These are phyloP conservation scores for Brachymystax lenok DNA, from an alignment of 2,797 vertebrate genomes.

Conservation along the genomic window DNA sequence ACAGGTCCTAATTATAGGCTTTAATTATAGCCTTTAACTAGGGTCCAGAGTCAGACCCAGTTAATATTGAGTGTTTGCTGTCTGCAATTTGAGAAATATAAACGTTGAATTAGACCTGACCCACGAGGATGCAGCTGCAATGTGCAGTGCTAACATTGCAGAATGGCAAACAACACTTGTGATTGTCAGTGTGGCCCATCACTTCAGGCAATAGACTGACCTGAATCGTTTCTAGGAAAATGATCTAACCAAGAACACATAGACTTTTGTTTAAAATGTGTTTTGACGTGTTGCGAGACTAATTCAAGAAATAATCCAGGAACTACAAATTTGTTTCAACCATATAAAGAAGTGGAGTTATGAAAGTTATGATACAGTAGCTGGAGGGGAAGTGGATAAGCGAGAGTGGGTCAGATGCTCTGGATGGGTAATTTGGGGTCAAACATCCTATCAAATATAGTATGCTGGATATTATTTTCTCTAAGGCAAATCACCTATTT, in stretches of 20 bases:
- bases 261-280: neutral
- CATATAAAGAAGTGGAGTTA: neutral
- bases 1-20: neutral
- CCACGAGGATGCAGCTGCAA: neutral
- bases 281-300: neutral
- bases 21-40: neutral
- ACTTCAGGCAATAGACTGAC: neutral
- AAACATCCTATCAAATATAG: neutral
- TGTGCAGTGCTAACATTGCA: neutral
- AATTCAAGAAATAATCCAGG: neutral
- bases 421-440: neutral
- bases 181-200: neutral
- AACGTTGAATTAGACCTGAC: neutral
- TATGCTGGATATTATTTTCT: neutral
- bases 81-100: neutral
- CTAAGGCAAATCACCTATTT: neutral
- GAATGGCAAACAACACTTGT: neutral
- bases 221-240: neutral
- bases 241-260: neutral
- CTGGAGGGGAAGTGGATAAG: neutral
- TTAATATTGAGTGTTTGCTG: neutral
- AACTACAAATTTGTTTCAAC: neutral
- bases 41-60: neutral
- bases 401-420: neutral
- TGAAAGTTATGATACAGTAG: neutral